Conservation (phyloP, 2,888 invertebrate genomes). For the Drosophila falleni region DNA sequence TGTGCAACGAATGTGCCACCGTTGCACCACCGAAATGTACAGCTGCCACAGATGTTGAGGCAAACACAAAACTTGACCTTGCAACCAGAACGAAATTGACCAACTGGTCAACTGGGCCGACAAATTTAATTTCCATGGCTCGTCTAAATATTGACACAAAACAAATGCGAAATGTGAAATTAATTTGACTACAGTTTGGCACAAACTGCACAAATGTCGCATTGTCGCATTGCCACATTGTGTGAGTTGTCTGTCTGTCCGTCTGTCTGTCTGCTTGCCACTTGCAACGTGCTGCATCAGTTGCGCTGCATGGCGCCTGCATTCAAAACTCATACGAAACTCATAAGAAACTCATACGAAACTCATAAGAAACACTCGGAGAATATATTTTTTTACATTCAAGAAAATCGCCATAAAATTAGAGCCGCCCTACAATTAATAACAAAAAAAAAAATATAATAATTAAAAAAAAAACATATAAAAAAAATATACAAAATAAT, state of each 20-base stretch:
- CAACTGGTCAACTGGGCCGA: conserved; percentile 17
- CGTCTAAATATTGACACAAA: conserved; percentile 77
- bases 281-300: conserved; percentile 45
- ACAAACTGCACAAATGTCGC: conserved; percentile 10
- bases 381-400: no score
- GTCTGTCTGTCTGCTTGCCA: not conserved
- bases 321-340: conserved; percentile 8
- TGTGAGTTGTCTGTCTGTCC: not conserved
- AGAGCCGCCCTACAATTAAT: no score
- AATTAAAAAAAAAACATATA: no score
- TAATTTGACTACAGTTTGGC: conserved; percentile 73
- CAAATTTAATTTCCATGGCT: conserved; percentile 52
- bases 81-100: conserved; percentile 75
- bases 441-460: no score
- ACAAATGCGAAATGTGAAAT: conserved; percentile 66
- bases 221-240: conserved; percentile 13
- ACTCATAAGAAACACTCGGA: conserved; percentile 59
- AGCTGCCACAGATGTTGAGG: conserved; percentile 64
- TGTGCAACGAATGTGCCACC: conserved; percentile 57
- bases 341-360: conserved; percentile 59
- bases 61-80: conserved; percentile 68
- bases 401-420: no score
- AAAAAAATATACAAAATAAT: no score
- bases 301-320: conserved; percentile 62
- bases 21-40: conserved; percentile 60